phyloP scores from a whole-genome alignment of 2,797 vertebrate genomes.

The Novumbra hubbsi region DNA sequence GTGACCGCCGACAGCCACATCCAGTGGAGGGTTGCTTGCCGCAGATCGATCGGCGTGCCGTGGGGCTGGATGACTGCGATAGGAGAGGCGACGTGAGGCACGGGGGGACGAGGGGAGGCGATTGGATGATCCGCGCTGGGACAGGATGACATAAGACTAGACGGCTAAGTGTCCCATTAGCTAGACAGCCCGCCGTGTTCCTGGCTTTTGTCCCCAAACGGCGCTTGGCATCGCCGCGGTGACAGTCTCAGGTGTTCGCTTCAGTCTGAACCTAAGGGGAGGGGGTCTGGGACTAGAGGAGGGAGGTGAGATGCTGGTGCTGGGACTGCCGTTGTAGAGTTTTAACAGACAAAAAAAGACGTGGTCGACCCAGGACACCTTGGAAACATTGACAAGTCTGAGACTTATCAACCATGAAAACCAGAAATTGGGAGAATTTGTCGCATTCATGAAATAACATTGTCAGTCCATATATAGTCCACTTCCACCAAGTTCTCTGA shows the following conservation, averaged over 20 bases:
- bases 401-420: no score
- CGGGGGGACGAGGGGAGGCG: conserved; percentile 45
- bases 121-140: conserved; percentile 72
- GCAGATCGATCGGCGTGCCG: conserved; percentile 74
- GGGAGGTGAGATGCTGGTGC: conserved; percentile 22
- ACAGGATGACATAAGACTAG: conserved; percentile 76
- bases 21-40: conserved; percentile 68
- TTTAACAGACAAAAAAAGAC: background rate
- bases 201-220: conserved; percentile 17
- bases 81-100: conserved; percentile 31
- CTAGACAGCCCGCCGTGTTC: conserved; percentile 64
- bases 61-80: conserved; percentile 64
- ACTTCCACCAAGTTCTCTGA: background rate
- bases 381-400: no score
- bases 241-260: conserved; percentile 66
- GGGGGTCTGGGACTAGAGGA: conserved; percentile 37
- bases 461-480: background rate
- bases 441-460: background rate
- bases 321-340: background rate
- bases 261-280: conserved; percentile 42
- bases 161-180: conserved; percentile 79
- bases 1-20: conserved; percentile 55
- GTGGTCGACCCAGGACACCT: background rate
- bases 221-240: conserved; percentile 48
- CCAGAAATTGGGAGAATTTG: background rate